Base-by-base conservation (phyloP, 2,888 invertebrate genomes). In the Ophion ventricosus region DNA sequence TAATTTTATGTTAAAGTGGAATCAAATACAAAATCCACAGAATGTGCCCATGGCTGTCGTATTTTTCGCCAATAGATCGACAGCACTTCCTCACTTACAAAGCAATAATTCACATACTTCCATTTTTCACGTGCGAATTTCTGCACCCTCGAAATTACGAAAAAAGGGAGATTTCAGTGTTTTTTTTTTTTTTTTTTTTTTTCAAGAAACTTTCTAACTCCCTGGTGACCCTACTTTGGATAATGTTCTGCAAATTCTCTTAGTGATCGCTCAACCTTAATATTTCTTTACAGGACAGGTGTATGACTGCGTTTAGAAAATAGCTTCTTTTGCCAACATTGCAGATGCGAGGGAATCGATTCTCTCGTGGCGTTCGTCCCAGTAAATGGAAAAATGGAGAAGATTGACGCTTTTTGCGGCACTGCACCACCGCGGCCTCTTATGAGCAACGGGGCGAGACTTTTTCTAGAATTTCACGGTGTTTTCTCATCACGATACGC, bases 381-480 rank as follows among this genome's bases (percentile, higher is more conserved):
- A 90, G 96, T 97, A 80, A 96, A 97, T 73, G 97, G 97, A 1
- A 95, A 97, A 88, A 95, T 97, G 94, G 97, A 98, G 92, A 96
- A 97, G 91, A 96, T 98, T 79, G 98, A 98, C 90, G 96, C 96
- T 35, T 97, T 97, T 92, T 99, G 99, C 92, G 98, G 98, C 8
- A 95, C 95, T 56, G 95, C 96, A 86, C 88, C 89, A 25, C 98
- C 98, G 0, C 96, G 97, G 88, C 97, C 98, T 80, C 95, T 99
- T 87, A 99, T 99, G 98, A 99, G 98, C 82, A 98, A 97, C 92
- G 97, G 98, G 61, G 97, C 97, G 72, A 95, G 97, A 90, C 94
- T 99, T 91, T 96, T 97, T 92, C 94, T 99, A 80, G 97, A 98
- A 93, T 98, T 98, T 92, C 95, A 96, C 84, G 97, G 97, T 69